A percentile compares a stretch with the other conserved stretches of the same genome.
These are phyloP conservation scores for Meteorus sp. DNA, from an alignment of 1,140 invertebrate genomes.

Conservation along the genomic window DNA sequence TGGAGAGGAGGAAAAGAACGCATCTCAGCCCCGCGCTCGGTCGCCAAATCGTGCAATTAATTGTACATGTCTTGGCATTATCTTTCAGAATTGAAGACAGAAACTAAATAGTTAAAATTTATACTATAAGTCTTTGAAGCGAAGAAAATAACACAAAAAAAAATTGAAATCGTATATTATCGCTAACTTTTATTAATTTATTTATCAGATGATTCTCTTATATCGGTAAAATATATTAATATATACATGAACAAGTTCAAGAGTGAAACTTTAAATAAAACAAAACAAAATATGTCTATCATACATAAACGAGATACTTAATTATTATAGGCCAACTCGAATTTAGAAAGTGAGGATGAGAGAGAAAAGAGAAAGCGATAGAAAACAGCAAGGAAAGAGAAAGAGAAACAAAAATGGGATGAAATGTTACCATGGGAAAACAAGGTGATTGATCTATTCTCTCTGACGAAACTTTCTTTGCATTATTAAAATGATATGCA, in stretches of 20 bases:
- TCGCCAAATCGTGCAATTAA: not conserved
- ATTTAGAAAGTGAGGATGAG: conserved; percentile 1
- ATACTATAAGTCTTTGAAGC: conserved; percentile 8
- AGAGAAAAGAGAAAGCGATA: not conserved
- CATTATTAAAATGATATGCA: conserved; percentile 48
- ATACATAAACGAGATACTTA: conserved; percentile 26
- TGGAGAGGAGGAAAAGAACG: too few relatives aligned
- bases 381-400: conserved; percentile 1
- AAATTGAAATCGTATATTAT: conserved; percentile 20
- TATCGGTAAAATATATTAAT: conserved; percentile 41
- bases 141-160: not conserved
- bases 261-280: conserved; percentile 32
- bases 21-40: conserved; percentile 6
- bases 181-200: conserved; percentile 37
- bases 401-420: conserved; percentile 23
- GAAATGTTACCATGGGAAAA: too few relatives aligned
- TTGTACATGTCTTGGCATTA: conserved; percentile 6
- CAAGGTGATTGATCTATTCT: conserved; percentile 35
- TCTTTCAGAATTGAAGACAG: not conserved
- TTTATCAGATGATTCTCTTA: conserved; percentile 38
- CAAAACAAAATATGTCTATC: not conserved
- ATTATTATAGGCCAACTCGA: conserved; percentile 28
- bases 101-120: not conserved
- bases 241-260: conserved; percentile 43
- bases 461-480: conserved; percentile 48